Base-by-base conservation (phyloP, 2,797 vertebrate genomes). In the Miichthys miiuy region DNA sequence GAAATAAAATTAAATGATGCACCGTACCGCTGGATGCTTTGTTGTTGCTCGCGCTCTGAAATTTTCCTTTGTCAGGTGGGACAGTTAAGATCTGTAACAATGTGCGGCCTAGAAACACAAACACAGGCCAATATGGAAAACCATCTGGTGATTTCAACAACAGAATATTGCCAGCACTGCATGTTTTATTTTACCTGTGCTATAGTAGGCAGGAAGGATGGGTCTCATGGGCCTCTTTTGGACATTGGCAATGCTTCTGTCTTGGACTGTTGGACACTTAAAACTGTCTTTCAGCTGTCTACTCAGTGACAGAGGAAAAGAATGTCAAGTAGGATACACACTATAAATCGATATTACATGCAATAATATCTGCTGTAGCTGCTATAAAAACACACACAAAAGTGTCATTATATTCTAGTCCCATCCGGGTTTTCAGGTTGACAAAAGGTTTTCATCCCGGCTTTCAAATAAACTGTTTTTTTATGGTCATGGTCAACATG, bases 51-150 rank as follows among this genome's bases (percentile, higher is more conserved):
- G 27, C 46, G 38, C 30, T 73, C n/a, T 52, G 83, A 67, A 8
- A 8, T 68, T 82, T 91, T 71, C 67, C 86, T 79, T 91, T 91
- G 60, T 90, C 81, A 10, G 89, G 51, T 5, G 91, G 90, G 11
- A 93, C 86, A 5, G 92, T 84, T 72, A 94, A 70, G 52, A 94
- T 86, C 69, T 94, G 93, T 66, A 94, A 83, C 74, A 94, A 54
- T 54, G 90, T 44, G 1, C 66, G 84, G 20, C 88, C 93, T 94
- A 1, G 20, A 63, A 79, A 84, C 27, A 81, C 41, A 91, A 80
- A 84, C 42, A 70, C 4, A 69, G 64, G 18, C 47, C 54, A 44
- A 63, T 7, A 17, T 57, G 34, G 30, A 7, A 55, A 46, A 10
- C 1, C 8, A 18, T 41, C 14, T n/a, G 7, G 6, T 6, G 9